Conservation (phyloP, 2,797 vertebrate genomes). For the Mormyrops attenuatus region DNA sequence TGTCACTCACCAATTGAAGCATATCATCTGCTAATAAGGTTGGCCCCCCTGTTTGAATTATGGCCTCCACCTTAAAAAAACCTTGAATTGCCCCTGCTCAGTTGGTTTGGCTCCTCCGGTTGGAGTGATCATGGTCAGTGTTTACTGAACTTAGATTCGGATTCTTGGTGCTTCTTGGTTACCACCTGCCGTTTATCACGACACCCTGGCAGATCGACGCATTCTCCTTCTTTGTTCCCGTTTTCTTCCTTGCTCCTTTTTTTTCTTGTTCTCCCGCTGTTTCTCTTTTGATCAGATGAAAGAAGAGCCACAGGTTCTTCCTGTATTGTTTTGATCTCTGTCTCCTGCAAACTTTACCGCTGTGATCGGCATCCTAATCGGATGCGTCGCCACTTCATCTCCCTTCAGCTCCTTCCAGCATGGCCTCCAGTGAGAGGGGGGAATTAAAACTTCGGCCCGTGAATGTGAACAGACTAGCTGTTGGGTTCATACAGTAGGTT, state of each 20-base stretch:
- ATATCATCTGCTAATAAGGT: not conserved
- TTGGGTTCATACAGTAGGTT: not conserved
- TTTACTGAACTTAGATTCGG: not conserved
- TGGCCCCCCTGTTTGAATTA: not conserved
- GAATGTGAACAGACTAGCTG: not conserved
- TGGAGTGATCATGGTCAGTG: not conserved
- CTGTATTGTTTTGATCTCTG: conserved; percentile 16
- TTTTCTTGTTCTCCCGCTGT: not conserved
- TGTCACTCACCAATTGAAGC: not conserved
- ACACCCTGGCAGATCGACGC: not conserved
- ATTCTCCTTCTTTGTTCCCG: not conserved
- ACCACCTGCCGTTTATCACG: not conserved
- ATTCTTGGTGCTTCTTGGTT: not conserved
- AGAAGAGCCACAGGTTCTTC: conserved; percentile 2
- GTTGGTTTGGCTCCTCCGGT: not conserved
- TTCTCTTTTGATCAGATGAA: not conserved
- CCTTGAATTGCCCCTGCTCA: not conserved
- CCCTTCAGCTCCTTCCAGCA: not conserved
- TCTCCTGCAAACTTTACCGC: not conserved
- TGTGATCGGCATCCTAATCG: conserved; percentile 9
- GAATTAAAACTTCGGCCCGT: not conserved
- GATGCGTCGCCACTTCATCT: not conserved
- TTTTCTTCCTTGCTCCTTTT: not conserved
- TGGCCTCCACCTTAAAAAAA: not conserved
- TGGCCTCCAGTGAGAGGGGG: not conserved